Evolutionary conservation across 2,888 invertebrate species (phyloP).

Genomic region (Leptinotarsa rubiginosa): DNA sequence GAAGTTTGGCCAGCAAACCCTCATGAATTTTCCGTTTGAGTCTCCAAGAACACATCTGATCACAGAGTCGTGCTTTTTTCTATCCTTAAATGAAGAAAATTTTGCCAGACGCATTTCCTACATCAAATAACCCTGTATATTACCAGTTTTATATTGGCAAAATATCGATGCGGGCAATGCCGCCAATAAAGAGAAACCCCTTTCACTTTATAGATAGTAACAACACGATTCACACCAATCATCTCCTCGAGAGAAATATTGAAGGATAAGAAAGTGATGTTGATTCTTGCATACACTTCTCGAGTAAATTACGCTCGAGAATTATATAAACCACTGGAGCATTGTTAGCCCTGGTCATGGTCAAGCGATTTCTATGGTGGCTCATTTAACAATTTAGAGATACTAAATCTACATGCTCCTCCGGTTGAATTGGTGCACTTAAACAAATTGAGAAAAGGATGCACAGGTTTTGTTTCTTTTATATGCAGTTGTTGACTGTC

Average conservation of each 20-base stretch:
- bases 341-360: slow-evolving; percentile 45
- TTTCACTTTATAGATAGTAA: no score
- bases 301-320: not conserved
- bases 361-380: slow-evolving; percentile 33
- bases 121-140: no score
- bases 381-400: slow-evolving; percentile 38
- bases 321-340: slow-evolving; percentile 34
- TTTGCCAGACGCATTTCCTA: no score
- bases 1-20: no score
- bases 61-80: no score
- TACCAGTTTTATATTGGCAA: no score
- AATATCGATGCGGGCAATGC: no score
- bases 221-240: no score
- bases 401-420: slow-evolving; percentile 29
- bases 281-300: not conserved
- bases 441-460: slow-evolving; percentile 27
- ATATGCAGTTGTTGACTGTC: slow-evolving; percentile 1
- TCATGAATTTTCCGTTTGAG: no score
- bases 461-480: slow-evolving; percentile 20
- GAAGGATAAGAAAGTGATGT: not conserved
- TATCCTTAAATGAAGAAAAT: no score
- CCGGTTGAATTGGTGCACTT: slow-evolving; percentile 26
- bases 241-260: not conserved
- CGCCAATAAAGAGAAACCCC: no score
- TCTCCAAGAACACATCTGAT: no score